Evolutionary conservation across 2,888 invertebrate species (phyloP), one percentile per base, ranked within the genome.

Genomic region (Crossocerus cetratus): DNA sequence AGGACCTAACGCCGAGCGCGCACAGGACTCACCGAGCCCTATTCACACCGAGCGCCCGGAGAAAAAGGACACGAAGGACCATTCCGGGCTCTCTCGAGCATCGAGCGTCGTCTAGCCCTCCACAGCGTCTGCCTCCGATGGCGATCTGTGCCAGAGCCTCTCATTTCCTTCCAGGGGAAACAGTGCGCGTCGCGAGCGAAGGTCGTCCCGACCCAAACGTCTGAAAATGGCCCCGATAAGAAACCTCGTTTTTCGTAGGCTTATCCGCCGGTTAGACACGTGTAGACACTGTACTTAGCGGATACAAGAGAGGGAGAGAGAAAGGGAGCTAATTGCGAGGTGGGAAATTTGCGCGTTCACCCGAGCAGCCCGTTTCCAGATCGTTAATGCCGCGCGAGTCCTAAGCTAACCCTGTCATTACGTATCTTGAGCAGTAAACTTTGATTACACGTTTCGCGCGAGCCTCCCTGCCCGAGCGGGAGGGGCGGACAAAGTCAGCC

Each of bases 371-470:
- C 78, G 73, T 73, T 76, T 73, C 74, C 76, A 73, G 76, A 81
- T 79, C 82, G 79, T 82, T 82, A 82, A 82, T 82, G 67, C 72
- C 71, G 62, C 45, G 68, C 81, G 77, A 79, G 66, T 32, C 8
- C 32, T 32, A 43, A 42, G 21, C 66, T 73, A 66, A 82, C 82
- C 82, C 82, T 81, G 74, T 79, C 80, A 82, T 83, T 83, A 83
- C 76, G 76, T 55, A 71, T 81, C 76, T 78, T 81, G 70, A 73
- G 66, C 77, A 75, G 72, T 75, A 72, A 83, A 74, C 65, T 76
- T 70, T 81, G 82, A 83, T 83, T 83, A 83, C 77, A 81, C 64
- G 81, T 73, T 80, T 56, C 74, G 70, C 21, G 55, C 69, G 57
- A 69, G 62, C 56, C 32, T 32, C 32, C 32, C 32, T 32, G 1